Base-by-base conservation (phyloP, 2,888 invertebrate genomes). In the Portevinia maculata region DNA sequence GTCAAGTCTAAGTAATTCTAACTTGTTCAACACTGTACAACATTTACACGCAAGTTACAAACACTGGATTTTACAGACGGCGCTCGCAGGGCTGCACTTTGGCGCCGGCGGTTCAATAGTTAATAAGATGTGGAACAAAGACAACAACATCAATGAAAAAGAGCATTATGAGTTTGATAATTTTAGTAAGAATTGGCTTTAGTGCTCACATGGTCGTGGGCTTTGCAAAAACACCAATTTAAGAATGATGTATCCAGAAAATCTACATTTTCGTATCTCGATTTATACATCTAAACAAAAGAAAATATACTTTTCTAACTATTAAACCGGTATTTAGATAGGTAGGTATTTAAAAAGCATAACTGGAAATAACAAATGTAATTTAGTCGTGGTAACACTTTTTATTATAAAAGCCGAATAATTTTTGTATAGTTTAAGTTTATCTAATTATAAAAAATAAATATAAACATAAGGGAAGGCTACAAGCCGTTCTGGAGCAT, bases 41-140 rank as follows among this genome's bases (percentile, higher is more conserved):
- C 83, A 83, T 67, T 67, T 62, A 83, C 52, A 83, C 71, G 73
- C 55, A 65, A 73, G 48, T 78, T 71, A 83, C 83, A 78, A 59
- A 60, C 59, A 76, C 76, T 70, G 75, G 55, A 70, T 4, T 70
- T 70, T 64, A 81, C 81, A 64, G 65, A 71, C 71, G 60, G 62
- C 37, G 83, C 44, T 53, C 34, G 13, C 7, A 9, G 70, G 65
- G 65, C 78, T 71, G 78, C 67, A 50, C 24, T 41, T 50, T 57
- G 53, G 41, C 41, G 60, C 37, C 13, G 17, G 60, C 50, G 48
- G 48, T 46, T 48, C 39, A n/a, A n/a, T n/a, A n/a, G 48, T 57
- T 46, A 41, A 48, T 24, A 55, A 37, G 55, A 55, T 34, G 50
- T 65, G 41, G 41, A 65, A 74, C 65, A 74, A 44, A 34, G 65